These are phyloP conservation scores for Chelonoidis abingdonii DNA, from an alignment of 2,113 vertebrate species.

Conservation along the genomic window DNA sequence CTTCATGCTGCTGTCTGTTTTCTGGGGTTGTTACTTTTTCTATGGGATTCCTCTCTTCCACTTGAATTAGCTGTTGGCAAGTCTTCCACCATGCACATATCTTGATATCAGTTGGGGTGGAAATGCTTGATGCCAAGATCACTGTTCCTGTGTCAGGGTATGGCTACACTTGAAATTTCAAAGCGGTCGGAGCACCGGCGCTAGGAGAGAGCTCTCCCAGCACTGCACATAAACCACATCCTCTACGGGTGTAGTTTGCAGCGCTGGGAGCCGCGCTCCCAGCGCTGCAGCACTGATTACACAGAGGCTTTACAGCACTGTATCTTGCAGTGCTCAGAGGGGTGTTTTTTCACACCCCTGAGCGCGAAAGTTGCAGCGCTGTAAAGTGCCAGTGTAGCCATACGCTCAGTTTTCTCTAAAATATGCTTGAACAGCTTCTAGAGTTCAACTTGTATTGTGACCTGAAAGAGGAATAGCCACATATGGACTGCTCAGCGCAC, in stretches of 20 bases:
- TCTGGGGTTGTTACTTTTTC: background rate
- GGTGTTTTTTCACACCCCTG: no score
- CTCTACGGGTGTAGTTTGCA: no score
- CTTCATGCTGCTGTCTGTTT: fast-evolving
- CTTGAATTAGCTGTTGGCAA: background rate
- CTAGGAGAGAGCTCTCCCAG: no score
- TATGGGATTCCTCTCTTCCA: background rate
- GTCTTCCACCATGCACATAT: background rate
- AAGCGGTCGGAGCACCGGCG: no score
- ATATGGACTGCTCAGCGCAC: background rate
- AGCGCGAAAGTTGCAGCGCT: no score
- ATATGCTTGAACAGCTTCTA: background rate
- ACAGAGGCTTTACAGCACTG: no score
- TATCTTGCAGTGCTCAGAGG: no score
- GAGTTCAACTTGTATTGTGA: background rate
- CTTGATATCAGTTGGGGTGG: background rate
- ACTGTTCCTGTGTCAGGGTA: background rate
- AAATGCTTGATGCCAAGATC: background rate
- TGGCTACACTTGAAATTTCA: no score
- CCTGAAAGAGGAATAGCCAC: background rate
- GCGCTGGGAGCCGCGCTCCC: no score
- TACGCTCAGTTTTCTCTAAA: background rate
- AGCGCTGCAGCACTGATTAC: no score
- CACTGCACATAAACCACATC: no score
- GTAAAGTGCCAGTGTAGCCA: no score